These are phyloP conservation scores for Cyphomyrmex costatus DNA, from an alignment of 1,140 invertebrate species.

Conservation along the genomic window DNA sequence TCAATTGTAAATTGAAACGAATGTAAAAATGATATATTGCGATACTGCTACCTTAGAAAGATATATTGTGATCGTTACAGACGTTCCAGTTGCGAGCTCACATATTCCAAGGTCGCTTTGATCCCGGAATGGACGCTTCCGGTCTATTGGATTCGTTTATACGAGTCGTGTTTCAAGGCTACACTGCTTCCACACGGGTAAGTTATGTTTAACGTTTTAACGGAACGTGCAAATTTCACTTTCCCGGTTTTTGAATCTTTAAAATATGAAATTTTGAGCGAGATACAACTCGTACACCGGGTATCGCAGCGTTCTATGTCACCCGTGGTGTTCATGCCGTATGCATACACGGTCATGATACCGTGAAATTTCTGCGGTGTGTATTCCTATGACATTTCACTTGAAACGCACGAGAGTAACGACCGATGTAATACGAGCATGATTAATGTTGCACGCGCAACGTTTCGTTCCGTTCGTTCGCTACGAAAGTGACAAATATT, in stretches of 20 bases:
- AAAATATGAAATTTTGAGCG: not conserved
- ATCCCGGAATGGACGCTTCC: conserved; percentile 86
- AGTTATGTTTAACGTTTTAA: conserved; percentile 54
- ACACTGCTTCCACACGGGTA: conserved; percentile 80
- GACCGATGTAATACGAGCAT: conserved; percentile 37
- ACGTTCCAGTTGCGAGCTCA: conserved; percentile 87
- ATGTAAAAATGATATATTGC: not conserved
- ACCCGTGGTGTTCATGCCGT: not conserved
- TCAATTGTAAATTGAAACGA: too few species aligned
- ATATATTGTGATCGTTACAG: conserved; percentile 74
- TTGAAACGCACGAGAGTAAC: conserved; percentile 3
- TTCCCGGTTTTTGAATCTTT: conserved; percentile 1
- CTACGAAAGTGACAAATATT: conserved; percentile 5
- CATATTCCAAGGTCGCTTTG: conserved; percentile 89
- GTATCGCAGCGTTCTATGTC: not conserved
- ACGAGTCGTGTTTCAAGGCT: conserved; percentile 85
- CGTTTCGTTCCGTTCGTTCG: not conserved
- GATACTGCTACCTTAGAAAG: not conserved
- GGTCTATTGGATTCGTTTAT: conserved; percentile 87
- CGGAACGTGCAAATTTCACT: conserved; percentile 3
- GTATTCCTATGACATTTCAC: conserved; percentile 32
- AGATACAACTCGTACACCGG: too few species aligned
- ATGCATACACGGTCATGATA: not conserved
- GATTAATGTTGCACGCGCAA: conserved; percentile 44
- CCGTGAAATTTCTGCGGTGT: conserved; percentile 34